Evolutionary conservation across 2,113 vertebrate genomes (phyloP).

Genomic region (Mus musculus): DNA sequence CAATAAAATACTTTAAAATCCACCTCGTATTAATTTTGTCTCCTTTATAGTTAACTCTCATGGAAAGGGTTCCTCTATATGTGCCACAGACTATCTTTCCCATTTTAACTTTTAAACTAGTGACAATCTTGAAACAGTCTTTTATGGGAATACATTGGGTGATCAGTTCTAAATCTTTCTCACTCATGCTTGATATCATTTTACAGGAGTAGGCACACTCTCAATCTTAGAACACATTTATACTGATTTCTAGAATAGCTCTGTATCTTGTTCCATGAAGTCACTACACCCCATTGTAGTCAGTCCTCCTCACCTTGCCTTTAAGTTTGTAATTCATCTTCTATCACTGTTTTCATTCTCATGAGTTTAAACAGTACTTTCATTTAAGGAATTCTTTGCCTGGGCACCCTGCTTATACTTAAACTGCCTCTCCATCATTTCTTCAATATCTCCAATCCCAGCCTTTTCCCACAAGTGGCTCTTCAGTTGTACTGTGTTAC

Average conservation of each 20-base stretch:
- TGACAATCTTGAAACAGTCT: not conserved
- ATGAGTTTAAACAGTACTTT: not conserved
- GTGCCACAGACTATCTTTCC: not conserved
- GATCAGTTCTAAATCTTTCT: not conserved
- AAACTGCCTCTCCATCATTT: not conserved
- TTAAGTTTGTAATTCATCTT: not conserved
- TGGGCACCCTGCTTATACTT: not conserved
- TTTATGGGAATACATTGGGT: not conserved
- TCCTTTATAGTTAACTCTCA: not conserved
- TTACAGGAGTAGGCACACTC: not conserved
- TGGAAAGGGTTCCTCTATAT: not conserved
- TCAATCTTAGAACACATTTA: constrained; percentile 13
- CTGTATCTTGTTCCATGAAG: not conserved
- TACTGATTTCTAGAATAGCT: not conserved
- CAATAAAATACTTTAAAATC: not conserved
- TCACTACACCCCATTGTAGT: not conserved
- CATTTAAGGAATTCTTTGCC: not conserved
- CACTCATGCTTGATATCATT: not conserved
- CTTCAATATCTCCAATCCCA: not conserved
- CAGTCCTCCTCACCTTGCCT: not conserved
- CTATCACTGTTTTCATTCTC: not conserved
- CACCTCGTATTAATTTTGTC: not conserved
- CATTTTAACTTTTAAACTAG: not conserved
- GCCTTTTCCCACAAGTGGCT: not conserved
- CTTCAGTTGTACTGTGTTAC: not conserved